Evolutionary conservation across 2,888 invertebrate genomes (phyloP).

Genomic region (Campoplex nolae): DNA sequence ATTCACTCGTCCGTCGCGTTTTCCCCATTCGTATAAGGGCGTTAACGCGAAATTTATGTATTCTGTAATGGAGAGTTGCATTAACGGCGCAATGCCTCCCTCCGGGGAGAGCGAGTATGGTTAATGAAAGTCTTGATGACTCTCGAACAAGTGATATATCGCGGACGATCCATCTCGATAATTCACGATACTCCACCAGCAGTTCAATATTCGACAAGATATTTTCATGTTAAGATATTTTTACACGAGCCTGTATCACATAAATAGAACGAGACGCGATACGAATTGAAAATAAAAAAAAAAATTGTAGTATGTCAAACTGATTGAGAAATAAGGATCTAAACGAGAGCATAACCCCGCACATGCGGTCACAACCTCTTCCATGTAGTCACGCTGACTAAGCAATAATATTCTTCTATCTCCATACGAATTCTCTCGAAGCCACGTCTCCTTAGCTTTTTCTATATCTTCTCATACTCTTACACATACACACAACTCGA

Average conservation of each 20-base stretch:
- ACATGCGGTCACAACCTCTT: conserved; percentile 43
- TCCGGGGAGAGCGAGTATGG: conserved; percentile 22
- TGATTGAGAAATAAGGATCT: conserved; percentile 63
- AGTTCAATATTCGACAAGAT: not conserved
- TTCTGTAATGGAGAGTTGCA: conserved; percentile 48
- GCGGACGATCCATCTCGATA: conserved; percentile 25
- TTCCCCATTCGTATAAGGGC: conserved; percentile 36
- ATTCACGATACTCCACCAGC: not conserved
- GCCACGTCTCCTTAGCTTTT: conserved; percentile 40
- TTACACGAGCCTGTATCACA: not conserved
- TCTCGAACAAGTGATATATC: conserved; percentile 28
- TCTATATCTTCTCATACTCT: not conserved
- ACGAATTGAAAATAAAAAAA: conserved; percentile 26
- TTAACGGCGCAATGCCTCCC: conserved; percentile 42
- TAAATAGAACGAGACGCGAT: not conserved
- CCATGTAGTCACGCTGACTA: conserved; percentile 64
- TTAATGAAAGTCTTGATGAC: conserved; percentile 46
- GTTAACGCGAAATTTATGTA: conserved; percentile 69
- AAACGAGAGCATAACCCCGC: conserved; percentile 51
- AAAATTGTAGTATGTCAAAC: conserved; percentile 40
- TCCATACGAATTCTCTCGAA: conserved; percentile 27
- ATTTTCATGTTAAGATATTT: not conserved
- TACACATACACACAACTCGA: not conserved
- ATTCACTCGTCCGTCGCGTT: conserved; percentile 65
- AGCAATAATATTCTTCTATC: conserved; percentile 63